Conservation (phyloP, 2,797 vertebrate genomes). For the Cossypha polioptera region DNA sequence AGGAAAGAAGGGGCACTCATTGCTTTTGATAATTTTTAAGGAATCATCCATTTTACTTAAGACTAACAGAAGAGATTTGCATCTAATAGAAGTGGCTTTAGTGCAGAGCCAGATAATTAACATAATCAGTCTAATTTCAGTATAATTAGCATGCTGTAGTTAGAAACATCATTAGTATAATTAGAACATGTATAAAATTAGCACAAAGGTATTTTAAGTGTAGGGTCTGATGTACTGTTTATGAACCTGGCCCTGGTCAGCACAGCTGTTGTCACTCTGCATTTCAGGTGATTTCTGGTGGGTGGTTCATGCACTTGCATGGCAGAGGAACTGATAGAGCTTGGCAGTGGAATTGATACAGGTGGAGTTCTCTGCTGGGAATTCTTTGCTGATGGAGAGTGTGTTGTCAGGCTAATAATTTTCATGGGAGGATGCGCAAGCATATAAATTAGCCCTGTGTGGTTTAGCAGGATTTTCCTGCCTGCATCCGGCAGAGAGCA, state of each 20-base stretch:
- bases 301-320: neutral
- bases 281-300: neutral
- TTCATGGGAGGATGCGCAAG: neutral
- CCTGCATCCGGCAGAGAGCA: neutral
- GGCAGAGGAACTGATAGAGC: neutral
- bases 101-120: neutral
- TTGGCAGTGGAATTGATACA: neutral
- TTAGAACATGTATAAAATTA: slow-evolving; percentile 5
- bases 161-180: slow-evolving; percentile 15
- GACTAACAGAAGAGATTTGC: neutral
- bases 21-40: neutral
- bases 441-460: neutral
- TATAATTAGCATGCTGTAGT: slow-evolving; percentile 13
- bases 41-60: neutral
- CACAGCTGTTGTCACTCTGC: neutral
- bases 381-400: neutral
- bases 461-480: neutral
- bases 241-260: neutral
- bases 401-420: neutral
- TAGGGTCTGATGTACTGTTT: neutral
- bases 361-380: neutral
- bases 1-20: neutral
- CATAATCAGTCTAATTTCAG: neutral
- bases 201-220: neutral
- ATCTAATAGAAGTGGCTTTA: neutral